Base-by-base conservation (phyloP, 2,888 invertebrate genomes). In the Meloe dianella region DNA sequence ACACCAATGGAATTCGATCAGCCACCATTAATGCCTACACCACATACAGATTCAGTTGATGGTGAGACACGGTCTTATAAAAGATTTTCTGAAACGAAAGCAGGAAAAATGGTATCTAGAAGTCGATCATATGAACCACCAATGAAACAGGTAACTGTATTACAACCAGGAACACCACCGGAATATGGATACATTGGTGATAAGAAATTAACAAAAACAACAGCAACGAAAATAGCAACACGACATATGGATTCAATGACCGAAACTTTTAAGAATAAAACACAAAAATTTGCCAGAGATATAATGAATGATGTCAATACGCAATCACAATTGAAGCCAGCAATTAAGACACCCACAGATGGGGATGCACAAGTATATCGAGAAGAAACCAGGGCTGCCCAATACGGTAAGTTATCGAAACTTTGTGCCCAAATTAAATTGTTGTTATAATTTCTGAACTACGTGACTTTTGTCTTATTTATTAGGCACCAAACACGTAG, bases 401-500 rank as follows among this genome's bases (percentile, higher is more conserved):
- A 91, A 84, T 90, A 90, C 80, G 91, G 91, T 91, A 86, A 89
- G 87, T 84, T 38, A 2, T 61, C n/a, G 2, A n/a, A 0, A 47
- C 9, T 20, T 9, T 8, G 9, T 9, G 20, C 20, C 9, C 2
- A 7, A 30, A 1, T 30, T 30, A 8, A 30, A 30, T 30, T 30
- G 7, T 30, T 30, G 2, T 4, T n/a, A n/a, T n/a, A n/a, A n/a
- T 2, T 27, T 17, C 17, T 57, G 29, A 27, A 14, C n/a, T 0
- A 24, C 30, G 57, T 2, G 29, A 27, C 9, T 22, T 20, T 47
- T 47, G 7, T 61, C 7, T 41, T 41, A 17, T 41, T 38, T 14
- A 69, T 71, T 79, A 91, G 92, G 92, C 82, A 90, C 91, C 73
- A 91, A 91, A 84, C 91, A 90, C 82, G 89, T 91, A 79, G 91